phyloP scores from a whole-genome alignment of 1,140 invertebrate genomes.

The Stratiolaelaps scimitus region DNA sequence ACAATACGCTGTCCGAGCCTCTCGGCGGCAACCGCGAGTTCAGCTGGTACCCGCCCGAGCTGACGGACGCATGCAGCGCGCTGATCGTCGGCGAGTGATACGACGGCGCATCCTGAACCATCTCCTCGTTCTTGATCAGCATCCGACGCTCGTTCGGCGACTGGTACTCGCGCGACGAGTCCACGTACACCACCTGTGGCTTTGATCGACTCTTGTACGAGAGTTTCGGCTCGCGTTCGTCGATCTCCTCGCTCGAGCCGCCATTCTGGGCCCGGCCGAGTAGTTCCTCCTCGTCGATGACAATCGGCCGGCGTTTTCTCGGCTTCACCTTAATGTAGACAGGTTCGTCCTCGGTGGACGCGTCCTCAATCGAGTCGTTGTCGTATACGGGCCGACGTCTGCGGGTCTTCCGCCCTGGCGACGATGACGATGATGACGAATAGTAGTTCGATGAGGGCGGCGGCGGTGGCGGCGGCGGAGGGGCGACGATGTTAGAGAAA shows the following conservation, averaged over 20 bases:
- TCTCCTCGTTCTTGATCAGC: constrained; percentile 11
- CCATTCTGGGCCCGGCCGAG: constrained; percentile 1
- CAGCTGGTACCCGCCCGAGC: constrained; percentile 8
- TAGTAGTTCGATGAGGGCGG: background rate
- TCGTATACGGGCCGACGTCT: background rate
- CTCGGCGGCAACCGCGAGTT: background rate
- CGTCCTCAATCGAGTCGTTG: constrained; percentile 18
- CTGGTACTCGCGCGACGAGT: constrained; percentile 13
- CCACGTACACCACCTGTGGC: constrained; percentile 8
- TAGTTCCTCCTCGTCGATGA: constrained; percentile 17
- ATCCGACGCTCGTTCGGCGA: constrained; percentile 8
- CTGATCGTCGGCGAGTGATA: constrained; percentile 22
- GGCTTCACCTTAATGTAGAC: constrained; percentile 23
- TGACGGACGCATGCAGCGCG: constrained; percentile 2
- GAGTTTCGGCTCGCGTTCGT: background rate
- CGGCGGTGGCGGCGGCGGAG: background rate
- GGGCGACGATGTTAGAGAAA: constrained; percentile 16
- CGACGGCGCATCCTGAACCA: constrained; percentile 21
- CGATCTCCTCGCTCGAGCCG: background rate
- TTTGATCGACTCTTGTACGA: constrained; percentile 4
- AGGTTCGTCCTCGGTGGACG: constrained; percentile 11
- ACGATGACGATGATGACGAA: background rate
- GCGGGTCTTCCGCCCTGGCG: background rate
- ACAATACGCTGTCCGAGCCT: background rate
- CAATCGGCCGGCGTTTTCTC: constrained; percentile 11